A percentile compares a stretch with the other conserved stretches of the same genome.
These are phyloP conservation scores for Stomatorhinus walkeri DNA, from an alignment of 2,797 vertebrate species.

Conservation along the genomic window DNA sequence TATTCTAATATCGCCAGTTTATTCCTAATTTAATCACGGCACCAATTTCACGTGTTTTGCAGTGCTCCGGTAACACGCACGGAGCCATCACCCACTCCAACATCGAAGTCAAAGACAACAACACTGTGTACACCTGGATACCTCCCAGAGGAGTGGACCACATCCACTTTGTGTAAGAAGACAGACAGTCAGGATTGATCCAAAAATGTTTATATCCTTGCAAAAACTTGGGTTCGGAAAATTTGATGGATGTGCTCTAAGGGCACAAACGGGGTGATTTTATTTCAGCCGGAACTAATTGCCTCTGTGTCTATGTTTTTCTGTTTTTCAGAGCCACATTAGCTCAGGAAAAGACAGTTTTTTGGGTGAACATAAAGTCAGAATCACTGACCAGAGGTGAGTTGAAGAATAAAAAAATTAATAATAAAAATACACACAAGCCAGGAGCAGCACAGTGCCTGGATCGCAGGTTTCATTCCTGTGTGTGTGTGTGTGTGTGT, in stretches of 20 bases:
- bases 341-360: conserved; percentile 45
- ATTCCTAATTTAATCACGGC: not conserved
- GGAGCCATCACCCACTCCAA: conserved; percentile 56
- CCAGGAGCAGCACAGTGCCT: not conserved
- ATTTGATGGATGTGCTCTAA: not conserved
- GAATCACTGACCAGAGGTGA: conserved; percentile 43
- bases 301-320: conserved; percentile 20
- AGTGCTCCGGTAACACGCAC: conserved; percentile 48
- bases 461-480: not conserved
- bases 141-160: conserved; percentile 30
- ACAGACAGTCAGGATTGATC: not conserved
- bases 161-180: conserved; percentile 49
- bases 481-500: not conserved
- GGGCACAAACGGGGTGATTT: not conserved
- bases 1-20: not conserved
- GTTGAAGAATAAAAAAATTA: not conserved
- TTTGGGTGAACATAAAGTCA: conserved; percentile 55
- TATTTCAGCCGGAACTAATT: not conserved
- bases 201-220: not conserved
- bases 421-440: not conserved
- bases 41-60: conserved; percentile 8
- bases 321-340: conserved; percentile 52
- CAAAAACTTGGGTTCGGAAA: not conserved
- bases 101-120: conserved; percentile 49
- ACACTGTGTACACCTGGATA: conserved; percentile 48